Evolutionary conservation across 30 jellyfish, hydroid and myxozoan species (phyloP), one percentile per base, ranked within the genome.

Genomic region (Sanderia malayensis): DNA sequence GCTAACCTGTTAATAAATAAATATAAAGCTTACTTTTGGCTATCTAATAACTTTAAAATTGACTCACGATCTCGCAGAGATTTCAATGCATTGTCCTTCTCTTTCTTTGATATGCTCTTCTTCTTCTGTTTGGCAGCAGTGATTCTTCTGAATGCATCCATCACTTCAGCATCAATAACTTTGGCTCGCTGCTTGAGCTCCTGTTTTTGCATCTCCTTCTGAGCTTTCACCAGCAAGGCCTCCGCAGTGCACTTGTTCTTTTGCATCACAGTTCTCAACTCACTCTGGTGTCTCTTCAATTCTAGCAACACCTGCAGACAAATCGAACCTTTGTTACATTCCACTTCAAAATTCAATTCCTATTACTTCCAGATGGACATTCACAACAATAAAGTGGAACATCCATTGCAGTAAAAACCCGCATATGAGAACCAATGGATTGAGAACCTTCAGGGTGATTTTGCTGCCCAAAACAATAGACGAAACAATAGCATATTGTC

Each of bases 41-140:
- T 80, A 79, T 88, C 97, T 21, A 83, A 72, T 22, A 89, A 70
- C 66, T 89, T 83, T 71, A 92, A 72, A 41, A 89, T 69, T 3
- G 97, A 82, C 80, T 89, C 94, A 67, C 97, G 89, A 32, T 89
- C 97, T 46, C 94, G 79, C 6, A 80, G 60, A n/a, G 95, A 72
- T 41, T 89, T 89, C 97, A 95, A 89, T 1, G 97, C 97, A 46
- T 45, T 26, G 71, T 89, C 97, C 66, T 76, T 67, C 44, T 89
- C 97, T 74, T 89, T 89, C 30, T 90, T 83, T 21, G 97, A 67
- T 20, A 89, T 49, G 44, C 82, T 84, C 41, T 84, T 76, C 44
- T 89, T 89, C 85, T 83, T 89, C 28, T 93, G 94, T 61, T 78
- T 82, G 7, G 95, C 86, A 31, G 95, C 88, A 0, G 95, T 72